A percentile compares a stretch with the other conserved stretches of the same genome.
These are phyloP conservation scores for Hyperopisus bebe DNA, from an alignment of 2,113 vertebrate genomes.

Conservation along the genomic window DNA sequence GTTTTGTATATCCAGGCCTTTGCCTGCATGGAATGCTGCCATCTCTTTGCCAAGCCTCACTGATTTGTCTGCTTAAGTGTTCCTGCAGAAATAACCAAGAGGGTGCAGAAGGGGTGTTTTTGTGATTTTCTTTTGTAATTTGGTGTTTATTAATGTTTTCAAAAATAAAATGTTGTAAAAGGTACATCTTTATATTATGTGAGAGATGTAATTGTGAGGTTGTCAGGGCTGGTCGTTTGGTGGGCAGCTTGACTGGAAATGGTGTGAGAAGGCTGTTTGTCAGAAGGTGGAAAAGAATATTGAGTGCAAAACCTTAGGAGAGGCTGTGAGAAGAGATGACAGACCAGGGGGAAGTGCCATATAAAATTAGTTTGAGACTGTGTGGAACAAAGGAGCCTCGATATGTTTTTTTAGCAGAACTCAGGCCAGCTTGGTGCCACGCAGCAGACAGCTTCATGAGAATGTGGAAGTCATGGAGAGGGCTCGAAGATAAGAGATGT, in stretches of 20 bases:
- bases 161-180: neutral
- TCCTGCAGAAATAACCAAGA: neutral
- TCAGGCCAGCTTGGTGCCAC: neutral
- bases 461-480: neutral
- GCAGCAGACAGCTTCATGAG: neutral
- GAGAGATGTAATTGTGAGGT: neutral
- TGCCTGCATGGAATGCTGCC: neutral
- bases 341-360: neutral
- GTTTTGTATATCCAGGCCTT: neutral
- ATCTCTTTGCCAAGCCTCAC: neutral
- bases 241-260: neutral
- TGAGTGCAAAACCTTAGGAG: neutral
- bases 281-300: neutral
- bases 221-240: neutral
- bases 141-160: neutral
- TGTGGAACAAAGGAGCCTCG: neutral
- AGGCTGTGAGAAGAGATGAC: neutral
- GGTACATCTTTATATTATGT: neutral
- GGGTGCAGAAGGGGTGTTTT: neutral
- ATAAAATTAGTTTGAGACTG: neutral
- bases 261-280: neutral
- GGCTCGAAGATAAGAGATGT: neutral
- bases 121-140: too few species aligned
- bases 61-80: neutral
- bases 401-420: neutral